Evolutionary conservation across 2,113 vertebrate genomes (phyloP).

Genomic region (Planiliza haematocheilus): DNA sequence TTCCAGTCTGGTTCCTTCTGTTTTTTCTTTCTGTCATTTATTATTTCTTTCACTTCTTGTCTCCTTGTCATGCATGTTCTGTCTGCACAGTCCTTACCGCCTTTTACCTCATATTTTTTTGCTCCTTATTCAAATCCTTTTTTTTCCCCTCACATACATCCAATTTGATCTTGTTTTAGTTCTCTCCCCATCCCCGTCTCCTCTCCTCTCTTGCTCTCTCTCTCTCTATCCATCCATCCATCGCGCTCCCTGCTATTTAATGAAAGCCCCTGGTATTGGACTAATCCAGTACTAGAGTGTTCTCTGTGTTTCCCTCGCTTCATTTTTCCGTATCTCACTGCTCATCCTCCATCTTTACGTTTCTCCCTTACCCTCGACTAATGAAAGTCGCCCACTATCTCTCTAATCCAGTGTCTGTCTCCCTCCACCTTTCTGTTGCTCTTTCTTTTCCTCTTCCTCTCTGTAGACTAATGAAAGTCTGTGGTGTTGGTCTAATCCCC

Average conservation of each 20-base stretch:
- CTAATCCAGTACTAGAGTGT: conserved; percentile 60
- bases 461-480: conserved; percentile 76
- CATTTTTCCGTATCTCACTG: conserved; percentile 55
- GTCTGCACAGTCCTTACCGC: not conserved
- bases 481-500: conserved; percentile 77
- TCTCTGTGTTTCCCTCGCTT: conserved; percentile 53
- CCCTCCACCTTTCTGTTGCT: conserved; percentile 65
- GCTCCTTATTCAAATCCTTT: conserved; percentile 1
- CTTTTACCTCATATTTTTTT: conserved; percentile 5
- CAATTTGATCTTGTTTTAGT: conserved; percentile 41
- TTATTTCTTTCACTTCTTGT: not conserved
- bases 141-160: not conserved
- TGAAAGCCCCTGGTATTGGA: conserved; percentile 59
- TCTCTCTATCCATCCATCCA: conserved; percentile 44
- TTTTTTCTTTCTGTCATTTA: not conserved
- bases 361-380: conserved; percentile 55
- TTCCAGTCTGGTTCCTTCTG: conserved; percentile 18
- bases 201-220: not conserved
- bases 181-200: conserved; percentile 1
- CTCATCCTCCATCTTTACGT: conserved; percentile 69
- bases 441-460: conserved; percentile 68
- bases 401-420: conserved; percentile 66
- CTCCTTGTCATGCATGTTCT: not conserved
- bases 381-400: conserved; percentile 63
- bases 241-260: conserved; percentile 48